A percentile compares a stretch with the other conserved stretches of the same genome.
Evolutionary conservation across 2,888 invertebrate species (phyloP).

Genomic region (Argynnis bischoffii): DNA sequence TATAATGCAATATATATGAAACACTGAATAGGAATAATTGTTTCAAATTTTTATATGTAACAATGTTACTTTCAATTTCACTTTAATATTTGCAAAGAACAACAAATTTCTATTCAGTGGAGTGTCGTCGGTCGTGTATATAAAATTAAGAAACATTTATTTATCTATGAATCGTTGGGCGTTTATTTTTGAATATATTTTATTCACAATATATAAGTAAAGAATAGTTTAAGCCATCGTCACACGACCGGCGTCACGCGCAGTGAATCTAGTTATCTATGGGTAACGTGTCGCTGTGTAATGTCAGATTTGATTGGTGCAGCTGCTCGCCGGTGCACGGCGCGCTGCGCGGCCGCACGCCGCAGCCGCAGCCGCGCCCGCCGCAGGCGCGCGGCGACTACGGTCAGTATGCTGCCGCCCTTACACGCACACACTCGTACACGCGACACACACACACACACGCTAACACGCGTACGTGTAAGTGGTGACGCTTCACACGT

Average conservation of each 20-base stretch:
- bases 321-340: conserved; percentile 89
- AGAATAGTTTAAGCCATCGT: background rate
- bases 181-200: background rate
- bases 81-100: background rate
- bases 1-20: background rate
- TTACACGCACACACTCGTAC: conserved; percentile 32
- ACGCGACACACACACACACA: conserved; percentile 18
- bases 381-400: conserved; percentile 92
- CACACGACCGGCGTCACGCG: conserved; percentile 36
- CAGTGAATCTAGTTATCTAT: conserved; percentile 36
- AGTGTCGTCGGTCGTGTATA: conserved; percentile 18
- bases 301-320: conserved; percentile 78
- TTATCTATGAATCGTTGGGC: background rate
- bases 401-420: conserved; percentile 85
- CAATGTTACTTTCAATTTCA: background rate
- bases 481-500: background rate
- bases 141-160: background rate
- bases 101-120: conserved; percentile 11
- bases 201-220: background rate
- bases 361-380: conserved; percentile 75
- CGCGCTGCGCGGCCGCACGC: conserved; percentile 86
- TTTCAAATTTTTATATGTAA: background rate
- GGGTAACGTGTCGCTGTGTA: conserved; percentile 66
- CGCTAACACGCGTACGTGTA: conserved; percentile 35
- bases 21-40: conserved; percentile 11